Percentiles rank a stretch among this genome's conserved stretches.
phyloP scores from a whole-genome alignment of 2,888 invertebrate genomes.

The Marronus borbonicus region DNA sequence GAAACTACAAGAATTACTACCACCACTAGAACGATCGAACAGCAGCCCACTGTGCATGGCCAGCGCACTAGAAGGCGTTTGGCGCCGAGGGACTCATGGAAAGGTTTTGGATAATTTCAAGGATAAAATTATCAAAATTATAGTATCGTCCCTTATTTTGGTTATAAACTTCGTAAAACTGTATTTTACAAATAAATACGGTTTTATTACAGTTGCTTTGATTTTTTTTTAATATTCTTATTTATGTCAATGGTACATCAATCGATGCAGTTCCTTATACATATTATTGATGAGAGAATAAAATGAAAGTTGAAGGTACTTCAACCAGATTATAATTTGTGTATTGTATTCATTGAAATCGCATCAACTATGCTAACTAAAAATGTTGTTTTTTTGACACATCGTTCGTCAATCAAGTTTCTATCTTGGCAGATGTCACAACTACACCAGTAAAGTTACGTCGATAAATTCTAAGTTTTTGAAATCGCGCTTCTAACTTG shows the following conservation, averaged over 20 bases:
- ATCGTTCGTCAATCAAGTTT: not conserved
- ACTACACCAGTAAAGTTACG: not conserved
- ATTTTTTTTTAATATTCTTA: not conserved
- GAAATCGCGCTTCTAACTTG: conserved; percentile 2
- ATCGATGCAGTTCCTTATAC: no score
- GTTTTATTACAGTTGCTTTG: not conserved
- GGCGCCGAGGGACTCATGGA: conserved; percentile 64
- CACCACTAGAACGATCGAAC: conserved; percentile 31
- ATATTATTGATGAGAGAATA: no score
- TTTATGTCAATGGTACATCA: no score
- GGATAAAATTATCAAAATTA: conserved; percentile 10
- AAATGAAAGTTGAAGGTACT: no score
- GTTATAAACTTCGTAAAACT: conserved; percentile 1
- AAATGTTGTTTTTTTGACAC: no score
- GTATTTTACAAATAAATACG: not conserved
- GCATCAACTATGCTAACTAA: no score
- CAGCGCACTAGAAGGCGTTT: conserved; percentile 51
- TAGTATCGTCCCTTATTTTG: conserved; percentile 13
- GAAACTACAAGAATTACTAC: conserved; percentile 49
- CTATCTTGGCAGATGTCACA: conserved; percentile 17
- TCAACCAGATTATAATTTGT: no score
- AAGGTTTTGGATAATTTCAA: conserved; percentile 59
- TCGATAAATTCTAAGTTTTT: conserved; percentile 27
- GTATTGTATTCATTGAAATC: no score
- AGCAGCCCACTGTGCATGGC: conserved; percentile 12